Evolutionary conservation across 2,888 invertebrate species (phyloP), one percentile per base, ranked within the genome.

Genomic region (Scaptomyza flava): DNA sequence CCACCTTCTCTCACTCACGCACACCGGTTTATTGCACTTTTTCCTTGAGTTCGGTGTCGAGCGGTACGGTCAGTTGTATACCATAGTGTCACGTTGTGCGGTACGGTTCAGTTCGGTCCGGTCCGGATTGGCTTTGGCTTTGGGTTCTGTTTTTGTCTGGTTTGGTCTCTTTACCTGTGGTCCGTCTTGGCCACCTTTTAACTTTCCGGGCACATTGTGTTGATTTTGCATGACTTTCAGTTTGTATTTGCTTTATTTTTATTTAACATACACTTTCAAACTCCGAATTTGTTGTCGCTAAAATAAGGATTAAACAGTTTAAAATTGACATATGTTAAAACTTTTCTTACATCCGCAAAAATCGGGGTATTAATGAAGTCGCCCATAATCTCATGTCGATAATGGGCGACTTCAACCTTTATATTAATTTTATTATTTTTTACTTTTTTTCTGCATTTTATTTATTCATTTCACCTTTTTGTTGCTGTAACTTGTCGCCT

Each of bases 21-120:
- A 63, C 59, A 31, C 50, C 56, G 66, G 69, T 72, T 81, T 81
- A 87, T 84, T 84, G 82, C 87, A 84, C 70, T 72, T 84, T 80
- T 87, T 77, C 74, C 70, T 84, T 77, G 66, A 72, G 54, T 45
- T 45, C 4, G 33, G 33, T 47, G 50, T 50, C 42, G 27, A 14
- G 54, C 20, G 41, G 11, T 12, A 8, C 9, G 41, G 41, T 9
- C 17, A 17, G 41, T 17, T 17, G 38, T 17, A 41, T 41, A 17
- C 14, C 38, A 23, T 14, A 27, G 12, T 34, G 31, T 27, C 59
- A 46, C n/a, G 46, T 36, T n/a, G 14, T 47, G 27, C 66, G 43
- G 56, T 48, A 34, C 20, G 36, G 45, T 42, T 34, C 23, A n/a
- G 17, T 58, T 34, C 6, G 31, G 31, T 20, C 9, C 30, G n/a